Evolutionary conservation across 2,888 invertebrate genomes (phyloP), one percentile per base, ranked within the genome.

Genomic region (Colostygia pectinataria): DNA sequence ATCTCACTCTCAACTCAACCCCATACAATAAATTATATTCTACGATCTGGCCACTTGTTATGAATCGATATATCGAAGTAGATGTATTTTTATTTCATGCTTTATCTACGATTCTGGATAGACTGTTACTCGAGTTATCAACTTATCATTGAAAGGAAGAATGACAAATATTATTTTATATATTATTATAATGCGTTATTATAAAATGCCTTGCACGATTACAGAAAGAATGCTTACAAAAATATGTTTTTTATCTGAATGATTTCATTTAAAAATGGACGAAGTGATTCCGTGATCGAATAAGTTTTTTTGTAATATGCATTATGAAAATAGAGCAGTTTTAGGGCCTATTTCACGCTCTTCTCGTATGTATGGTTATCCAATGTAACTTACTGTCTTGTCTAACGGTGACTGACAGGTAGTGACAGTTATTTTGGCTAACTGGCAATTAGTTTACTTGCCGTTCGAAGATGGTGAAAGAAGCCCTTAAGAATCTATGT

Each of bases 241-340:
- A 51, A 52, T 52, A 52, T 32, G 23, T 41, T 20, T 51, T 29
- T 23, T 14, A 9, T 5, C 20, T 20, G 15, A 15, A 14, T 42
- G 18, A n/a, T 23, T 39, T 28, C 24, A 29, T 36, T 33, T 41
- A 28, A 25, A 39, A 24, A 48, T 44, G 48, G 44, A 48, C 48
- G 37, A 41, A 24, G 36, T 24, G 31, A 44, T 53, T 43, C 32
- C 36, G n/a, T 36, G 20, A 39, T 39, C n/a, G n/a, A 38, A 27
- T n/a, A 10, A 15, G 18, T 31, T 10, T 37, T 40, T 46, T 37
- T 20, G 27, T 39, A 50, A 53, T 36, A 53, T 59, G 51, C 55
- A 39, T n/a, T 59, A 55, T 52, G 51, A 59, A 59, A 56, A 56
- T 54, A 56, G 29, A 33, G 47, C 34, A 42, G 34, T 12, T n/a